Conservation (phyloP, 2,113 vertebrate genomes). For the Gavia stellata region DNA sequence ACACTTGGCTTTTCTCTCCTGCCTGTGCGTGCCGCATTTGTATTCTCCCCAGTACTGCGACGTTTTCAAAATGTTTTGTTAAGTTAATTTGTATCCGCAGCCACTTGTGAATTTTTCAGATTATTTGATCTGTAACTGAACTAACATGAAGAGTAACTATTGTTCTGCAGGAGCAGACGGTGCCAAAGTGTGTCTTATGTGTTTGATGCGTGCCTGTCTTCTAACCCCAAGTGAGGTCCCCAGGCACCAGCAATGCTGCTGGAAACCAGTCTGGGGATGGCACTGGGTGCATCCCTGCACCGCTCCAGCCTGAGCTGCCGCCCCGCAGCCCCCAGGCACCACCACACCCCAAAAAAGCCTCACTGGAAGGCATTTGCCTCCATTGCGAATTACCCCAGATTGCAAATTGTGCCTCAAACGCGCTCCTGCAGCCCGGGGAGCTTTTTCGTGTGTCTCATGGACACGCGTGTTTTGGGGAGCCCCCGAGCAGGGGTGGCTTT, state of each 20-base stretch:
- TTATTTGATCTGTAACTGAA: conserved; percentile 52
- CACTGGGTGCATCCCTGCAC: not conserved
- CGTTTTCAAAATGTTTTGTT: conserved; percentile 43
- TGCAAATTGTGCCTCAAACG: rapidly evolving
- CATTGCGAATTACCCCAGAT: rapidly evolving
- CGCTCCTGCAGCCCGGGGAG: not conserved
- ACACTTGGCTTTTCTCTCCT: not conserved
- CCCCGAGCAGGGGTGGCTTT: not conserved
- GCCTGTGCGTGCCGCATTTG: not conserved
- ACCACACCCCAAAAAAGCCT: too few species aligned
- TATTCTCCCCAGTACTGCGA: conserved; percentile 19
- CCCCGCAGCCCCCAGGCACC: not conserved
- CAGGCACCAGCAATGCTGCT: not conserved
- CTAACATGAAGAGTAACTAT: conserved; percentile 7
- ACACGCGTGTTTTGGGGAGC: rapidly evolving
- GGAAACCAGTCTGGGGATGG: not conserved
- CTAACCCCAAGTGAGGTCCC: not conserved
- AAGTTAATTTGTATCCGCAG: conserved; percentile 58
- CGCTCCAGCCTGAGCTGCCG: rapidly evolving
- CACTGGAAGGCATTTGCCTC: rapidly evolving
- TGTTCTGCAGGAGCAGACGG: conserved; percentile 19
- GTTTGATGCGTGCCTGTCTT: not conserved
- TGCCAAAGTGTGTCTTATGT: not conserved
- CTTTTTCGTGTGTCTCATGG: rapidly evolving
- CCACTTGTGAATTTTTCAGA: conserved; percentile 41